A percentile compares a stretch with the other conserved stretches of the same genome.
These are phyloP conservation scores for Acrocephalus scirpaceus DNA, from an alignment of 2,797 vertebrate species.

Conservation along the genomic window DNA sequence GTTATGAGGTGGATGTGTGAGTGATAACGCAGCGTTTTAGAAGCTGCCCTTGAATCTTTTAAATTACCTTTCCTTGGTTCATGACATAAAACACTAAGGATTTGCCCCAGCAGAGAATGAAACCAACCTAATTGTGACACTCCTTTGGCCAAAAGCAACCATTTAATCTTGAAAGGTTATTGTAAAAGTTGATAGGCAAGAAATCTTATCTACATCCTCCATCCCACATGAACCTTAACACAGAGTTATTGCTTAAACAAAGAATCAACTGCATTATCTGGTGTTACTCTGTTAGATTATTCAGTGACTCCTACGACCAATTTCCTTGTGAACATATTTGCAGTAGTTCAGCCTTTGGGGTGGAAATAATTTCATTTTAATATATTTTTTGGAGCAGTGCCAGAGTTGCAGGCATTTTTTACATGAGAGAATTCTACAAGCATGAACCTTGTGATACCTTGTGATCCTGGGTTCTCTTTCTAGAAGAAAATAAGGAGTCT, in stretches of 20 bases:
- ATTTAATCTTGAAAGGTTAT: background rate
- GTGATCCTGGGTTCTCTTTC: background rate
- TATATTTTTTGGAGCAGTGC: background rate
- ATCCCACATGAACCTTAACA: background rate
- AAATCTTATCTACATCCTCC: background rate
- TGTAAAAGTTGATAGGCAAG: background rate
- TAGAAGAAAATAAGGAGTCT: background rate
- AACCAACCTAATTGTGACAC: background rate
- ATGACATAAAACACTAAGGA: background rate
- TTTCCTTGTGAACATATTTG: background rate
- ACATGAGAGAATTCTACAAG: background rate
- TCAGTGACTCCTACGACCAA: background rate
- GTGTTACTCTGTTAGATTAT: background rate
- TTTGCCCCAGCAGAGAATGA: background rate
- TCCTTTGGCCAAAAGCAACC: background rate
- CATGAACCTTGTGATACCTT: background rate
- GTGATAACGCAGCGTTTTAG: background rate
- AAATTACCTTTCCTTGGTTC: background rate
- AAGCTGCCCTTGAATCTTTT: background rate
- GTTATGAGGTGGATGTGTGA: background rate
- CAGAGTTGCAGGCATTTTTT: background rate
- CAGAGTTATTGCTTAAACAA: background rate
- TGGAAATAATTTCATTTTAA: conserved; percentile 11
- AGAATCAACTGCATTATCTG: background rate
- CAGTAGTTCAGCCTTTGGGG: background rate